Base-by-base conservation (phyloP, 2,888 invertebrate genomes). In the Stenotaenia linearis region DNA sequence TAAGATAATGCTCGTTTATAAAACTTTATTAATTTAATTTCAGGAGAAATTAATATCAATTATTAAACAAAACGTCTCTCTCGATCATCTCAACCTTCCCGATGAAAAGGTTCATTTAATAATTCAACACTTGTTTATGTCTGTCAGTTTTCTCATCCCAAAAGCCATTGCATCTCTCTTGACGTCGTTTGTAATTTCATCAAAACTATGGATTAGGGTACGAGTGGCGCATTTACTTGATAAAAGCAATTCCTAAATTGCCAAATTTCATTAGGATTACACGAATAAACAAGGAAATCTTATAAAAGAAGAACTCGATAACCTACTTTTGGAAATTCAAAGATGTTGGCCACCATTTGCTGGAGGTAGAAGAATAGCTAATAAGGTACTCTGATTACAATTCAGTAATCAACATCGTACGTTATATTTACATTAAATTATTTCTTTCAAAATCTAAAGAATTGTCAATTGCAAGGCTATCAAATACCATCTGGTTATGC, bases 301-400 rank as follows among this genome's bases (percentile, higher is more conserved):
- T 23, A n/a, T 32, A 6, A 18, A 25, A 74, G 75, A 74, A 74
- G 75, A 74, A 30, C 75, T 74, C 15, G 32, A 74, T 18, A 30
- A 32, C 25, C 30, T 74, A 25, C 75, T 74, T 74, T 74, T 74
- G 32, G 75, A 74, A 25, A 32, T 74, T 15, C 75, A 74, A 74
- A 74, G 75, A 74, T 74, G 32, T 74, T 74, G 75, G 75, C 75
- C 75, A 25, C 75, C 75, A 30, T 74, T 74, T 32, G 32, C 32
- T 74, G 75, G 75, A 25, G 75, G 75, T n/a, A 5, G 21, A 74
- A 25, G 75, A 74, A 25, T 28, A n/a, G 28, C 75, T 23, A 74
- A 74, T 23, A 74, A 74, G 23, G 75, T 74, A 74, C 7, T 7
- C 18, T 18, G 7, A 21, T n/a, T n/a, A 5, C 7, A n/a, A n/a